These are phyloP conservation scores for Oceanites oceanicus DNA, from an alignment of 2,113 vertebrate genomes.

Conservation along the genomic window DNA sequence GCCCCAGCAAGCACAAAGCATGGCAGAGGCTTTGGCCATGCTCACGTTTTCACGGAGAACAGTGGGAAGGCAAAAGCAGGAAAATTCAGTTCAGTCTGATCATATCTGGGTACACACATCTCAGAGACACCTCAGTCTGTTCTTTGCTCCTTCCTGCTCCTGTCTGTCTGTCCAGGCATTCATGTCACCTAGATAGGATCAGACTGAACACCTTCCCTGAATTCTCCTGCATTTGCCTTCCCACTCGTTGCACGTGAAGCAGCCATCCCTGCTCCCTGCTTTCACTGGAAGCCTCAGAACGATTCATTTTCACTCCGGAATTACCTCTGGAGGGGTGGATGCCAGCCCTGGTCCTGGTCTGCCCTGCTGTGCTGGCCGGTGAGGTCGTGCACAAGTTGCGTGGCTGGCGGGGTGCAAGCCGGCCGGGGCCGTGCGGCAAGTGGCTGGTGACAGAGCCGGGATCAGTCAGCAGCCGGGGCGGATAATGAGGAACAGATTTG, in stretches of 20 bases:
- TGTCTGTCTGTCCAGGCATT: neutral
- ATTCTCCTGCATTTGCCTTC: neutral
- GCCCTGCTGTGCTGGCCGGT: accelerated
- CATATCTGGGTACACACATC: neutral
- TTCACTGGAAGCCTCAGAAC: neutral
- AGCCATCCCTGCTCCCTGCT: neutral
- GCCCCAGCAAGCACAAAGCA: neutral
- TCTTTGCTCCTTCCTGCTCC: neutral
- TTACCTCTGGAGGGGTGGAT: neutral
- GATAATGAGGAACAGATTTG: slow-evolving; percentile 62
- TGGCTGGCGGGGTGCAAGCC: neutral
- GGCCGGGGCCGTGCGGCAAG: neutral
- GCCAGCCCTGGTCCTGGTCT: neutral
- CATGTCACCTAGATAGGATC: neutral
- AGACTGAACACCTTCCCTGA: neutral
- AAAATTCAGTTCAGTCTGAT: neutral
- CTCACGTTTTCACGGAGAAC: neutral
- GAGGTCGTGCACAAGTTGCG: neutral
- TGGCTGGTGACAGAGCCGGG: neutral
- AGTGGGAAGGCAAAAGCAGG: neutral
- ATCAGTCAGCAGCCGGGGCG: neutral
- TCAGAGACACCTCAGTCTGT: neutral
- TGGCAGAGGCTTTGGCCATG: neutral
- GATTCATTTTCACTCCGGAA: neutral
- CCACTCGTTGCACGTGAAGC: accelerated